These are phyloP conservation scores for Pygathrix nemaeus DNA, from an alignment of 2,113 vertebrate species.

Conservation along the genomic window DNA sequence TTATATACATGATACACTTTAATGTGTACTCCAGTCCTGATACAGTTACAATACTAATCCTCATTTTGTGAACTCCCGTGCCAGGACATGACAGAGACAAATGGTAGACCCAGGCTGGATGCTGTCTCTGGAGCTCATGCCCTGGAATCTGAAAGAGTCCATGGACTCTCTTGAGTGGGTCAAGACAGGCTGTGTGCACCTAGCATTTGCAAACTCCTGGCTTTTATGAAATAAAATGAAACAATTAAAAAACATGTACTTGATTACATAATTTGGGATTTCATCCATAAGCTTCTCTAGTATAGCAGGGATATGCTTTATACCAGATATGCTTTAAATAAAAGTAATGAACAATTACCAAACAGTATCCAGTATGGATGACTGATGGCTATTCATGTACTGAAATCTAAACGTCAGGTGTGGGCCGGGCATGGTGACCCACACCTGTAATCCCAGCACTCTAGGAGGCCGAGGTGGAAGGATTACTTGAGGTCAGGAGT, in stretches of 20 bases:
- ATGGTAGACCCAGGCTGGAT: fast-evolving
- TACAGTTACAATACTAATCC: not conserved
- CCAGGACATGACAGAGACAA: not conserved
- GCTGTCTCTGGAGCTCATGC: no score
- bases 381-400: no score
- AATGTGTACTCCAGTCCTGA: not conserved
- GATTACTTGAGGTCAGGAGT: no score
- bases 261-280: not conserved
- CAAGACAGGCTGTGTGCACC: not conserved
- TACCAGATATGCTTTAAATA: not conserved
- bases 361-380: not conserved
- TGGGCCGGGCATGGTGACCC: no score
- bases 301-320: not conserved
- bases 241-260: not conserved
- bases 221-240: not conserved
- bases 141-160: not conserved
- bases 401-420: not conserved
- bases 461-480: no score
- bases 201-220: not conserved
- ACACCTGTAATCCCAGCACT: no score
- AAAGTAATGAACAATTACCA: not conserved
- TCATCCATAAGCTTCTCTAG: not conserved
- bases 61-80: not conserved
- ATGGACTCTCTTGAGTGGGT: not conserved
- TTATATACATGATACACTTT: not conserved